These are phyloP conservation scores for Mustelus asterias DNA, from an alignment of 2,113 vertebrate genomes.

Conservation along the genomic window DNA sequence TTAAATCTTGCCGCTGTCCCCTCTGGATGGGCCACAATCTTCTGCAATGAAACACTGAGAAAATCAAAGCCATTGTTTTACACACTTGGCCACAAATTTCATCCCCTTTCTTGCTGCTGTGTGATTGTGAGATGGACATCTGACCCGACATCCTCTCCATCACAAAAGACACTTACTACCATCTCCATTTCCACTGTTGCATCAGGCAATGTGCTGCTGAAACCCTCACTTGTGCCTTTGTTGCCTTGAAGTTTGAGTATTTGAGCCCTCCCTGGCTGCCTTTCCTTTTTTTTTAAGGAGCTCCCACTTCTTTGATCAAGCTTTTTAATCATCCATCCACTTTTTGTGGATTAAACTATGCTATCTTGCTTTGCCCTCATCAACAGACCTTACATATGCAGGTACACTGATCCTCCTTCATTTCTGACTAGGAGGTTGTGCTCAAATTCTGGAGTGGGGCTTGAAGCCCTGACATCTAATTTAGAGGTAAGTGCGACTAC, in stretches of 20 bases:
- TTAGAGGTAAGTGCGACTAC: background rate
- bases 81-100: background rate
- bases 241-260: no score
- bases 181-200: no score
- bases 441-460: background rate
- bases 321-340: no score
- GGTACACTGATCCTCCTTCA: background rate
- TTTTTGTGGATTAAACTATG: background rate
- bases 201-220: no score
- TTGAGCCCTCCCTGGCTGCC: no score
- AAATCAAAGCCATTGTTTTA: background rate
- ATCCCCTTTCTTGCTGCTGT: background rate
- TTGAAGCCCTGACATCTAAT: background rate
- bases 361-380: background rate
- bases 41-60: background rate
- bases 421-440: background rate
- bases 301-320: no score
- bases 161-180: no score
- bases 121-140: background rate
- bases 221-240: no score
- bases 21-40: background rate
- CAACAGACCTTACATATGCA: no score
- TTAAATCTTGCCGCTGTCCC: background rate
- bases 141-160: no score
- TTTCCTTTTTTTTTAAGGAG: no score